Base-by-base conservation (phyloP, 2,888 invertebrate genomes). In the Agonopterix arenella region DNA sequence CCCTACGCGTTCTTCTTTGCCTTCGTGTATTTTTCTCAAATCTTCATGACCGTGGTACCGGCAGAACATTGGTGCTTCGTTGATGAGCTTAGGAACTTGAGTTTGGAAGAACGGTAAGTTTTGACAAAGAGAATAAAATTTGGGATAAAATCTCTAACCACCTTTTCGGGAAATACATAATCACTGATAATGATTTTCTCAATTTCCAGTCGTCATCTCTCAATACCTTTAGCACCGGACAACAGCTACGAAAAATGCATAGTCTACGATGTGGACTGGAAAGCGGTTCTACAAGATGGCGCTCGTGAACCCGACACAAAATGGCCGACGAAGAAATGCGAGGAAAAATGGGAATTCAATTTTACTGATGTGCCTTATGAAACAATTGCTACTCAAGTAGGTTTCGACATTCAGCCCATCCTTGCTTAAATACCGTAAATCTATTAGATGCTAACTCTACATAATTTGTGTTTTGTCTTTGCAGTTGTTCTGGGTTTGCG, bases 401-500 rank as follows among this genome's bases (percentile, higher is more conserved):
- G 46, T 28, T 28, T 28, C 18, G 18, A 18, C 1, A 3, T 18
- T 18, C 18, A 18, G 3, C 18, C 18, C 2, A 18, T 4, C 18
- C 18, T 18, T 18, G 18, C 2, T 18, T 18, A n/a, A n/a, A 18
- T 18, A 18, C 13, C 13, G 13, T 13, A 13, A 13, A 18, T 18
- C 2, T 3, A 18, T 18, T 3, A 4, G 18, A 18, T 18, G 4
- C 38, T 9, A 38, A 38, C 8, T 4, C 7, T 10, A 38, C 38
- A 1, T 42, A 2, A 11, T 55, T 45, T 55, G 49, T 57, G 49
- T 61, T 48, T 42, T 11, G 47, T 36, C 46, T 37, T 49, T 44
- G 36, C 76, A 95, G 95, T 86, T 93, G 65, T 91, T 93, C 58
- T 97, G 97, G 97, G 97, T 97, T 49, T 97, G 97, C 72, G 95